Evolutionary conservation across 2,888 invertebrate species (phyloP).

Genomic region (Watsonalla cultraria): DNA sequence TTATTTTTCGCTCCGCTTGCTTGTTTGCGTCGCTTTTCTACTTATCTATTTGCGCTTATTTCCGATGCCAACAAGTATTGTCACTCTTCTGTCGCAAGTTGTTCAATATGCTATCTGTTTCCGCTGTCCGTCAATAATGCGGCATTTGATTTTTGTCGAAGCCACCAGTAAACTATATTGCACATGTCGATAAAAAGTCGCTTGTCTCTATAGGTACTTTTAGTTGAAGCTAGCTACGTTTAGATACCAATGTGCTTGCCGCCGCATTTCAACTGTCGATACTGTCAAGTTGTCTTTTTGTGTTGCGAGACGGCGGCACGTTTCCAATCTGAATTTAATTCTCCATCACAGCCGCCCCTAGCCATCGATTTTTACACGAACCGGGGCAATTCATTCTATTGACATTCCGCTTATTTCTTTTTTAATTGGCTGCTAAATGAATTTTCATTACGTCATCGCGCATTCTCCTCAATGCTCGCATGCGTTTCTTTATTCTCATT

Average conservation of each 20-base stretch:
- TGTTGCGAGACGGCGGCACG: constrained; percentile 18
- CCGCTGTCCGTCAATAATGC: constrained; percentile 5
- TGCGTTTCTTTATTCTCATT: no score
- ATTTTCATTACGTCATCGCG: background rate
- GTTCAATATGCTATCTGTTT: constrained; percentile 12
- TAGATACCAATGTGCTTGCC: constrained; percentile 5
- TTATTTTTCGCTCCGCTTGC: background rate
- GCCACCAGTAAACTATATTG: no score
- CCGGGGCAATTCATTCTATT: background rate
- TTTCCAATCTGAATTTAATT: constrained; percentile 30
- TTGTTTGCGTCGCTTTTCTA: background rate
- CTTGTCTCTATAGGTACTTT: background rate
- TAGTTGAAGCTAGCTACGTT: constrained; percentile 11
- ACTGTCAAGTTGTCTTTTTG: constrained; percentile 24
- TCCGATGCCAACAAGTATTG: constrained; percentile 16
- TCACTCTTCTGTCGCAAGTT: constrained; percentile 4
- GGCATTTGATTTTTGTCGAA: background rate
- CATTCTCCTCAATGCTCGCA: no score
- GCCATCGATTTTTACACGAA: background rate
- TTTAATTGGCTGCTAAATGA: background rate
- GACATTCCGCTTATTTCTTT: background rate
- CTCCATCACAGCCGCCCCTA: constrained; percentile 8
- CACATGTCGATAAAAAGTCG: no score
- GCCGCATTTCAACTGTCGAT: constrained; percentile 26
- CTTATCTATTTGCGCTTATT: constrained; percentile 17